Base-by-base conservation (phyloP, 1,140 invertebrate species). In the Bombus affinis region DNA sequence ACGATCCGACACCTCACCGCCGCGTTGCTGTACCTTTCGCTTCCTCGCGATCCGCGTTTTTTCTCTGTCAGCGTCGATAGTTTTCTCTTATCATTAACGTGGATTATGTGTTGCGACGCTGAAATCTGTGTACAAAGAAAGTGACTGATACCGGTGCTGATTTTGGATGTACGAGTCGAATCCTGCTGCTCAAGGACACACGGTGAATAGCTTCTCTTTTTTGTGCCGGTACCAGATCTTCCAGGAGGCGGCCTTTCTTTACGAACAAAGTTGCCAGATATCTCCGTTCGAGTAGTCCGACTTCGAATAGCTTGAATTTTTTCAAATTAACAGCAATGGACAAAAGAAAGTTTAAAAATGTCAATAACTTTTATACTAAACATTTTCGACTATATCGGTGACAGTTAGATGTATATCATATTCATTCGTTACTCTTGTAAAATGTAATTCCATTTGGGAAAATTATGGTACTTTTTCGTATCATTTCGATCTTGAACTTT, bases 1-100 rank as follows among this genome's bases (percentile, higher is more conserved):
- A 88, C 88, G 86, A 86, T 74, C 81, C 71, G 87, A 79, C 76
- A 91, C 90, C 85, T 90, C n/a, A 25, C 62, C 53, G 72, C 68
- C 39, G 74, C 57, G 80, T 44, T 59, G 0, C 73, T 32, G 32
- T 44, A 75, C 53, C 73, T 73, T 72, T 65, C 62, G 79, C 70
- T 83, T 71, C 65, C 47, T 81, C 15, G 12, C 47, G 62, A 76
- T 22, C 8, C 73, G 62, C 35, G 81, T 59, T 65, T 18, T 59
- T 53, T 57, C 8, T n/a, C 1, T 53, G 32, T 18, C 47, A 53
- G 5, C 18, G 47, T 53, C 47, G 47, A 53, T 53, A 53, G 66
- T 39, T 59, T 59, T 10, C 28, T 62, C 59, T 62, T 62, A 12
- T 13, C 59, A 28, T 10, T 59, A 28, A 28, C 42, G 53, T 62